Conservation (phyloP, 1,140 invertebrate species). For the Rhynchophorus ferrugineus region DNA sequence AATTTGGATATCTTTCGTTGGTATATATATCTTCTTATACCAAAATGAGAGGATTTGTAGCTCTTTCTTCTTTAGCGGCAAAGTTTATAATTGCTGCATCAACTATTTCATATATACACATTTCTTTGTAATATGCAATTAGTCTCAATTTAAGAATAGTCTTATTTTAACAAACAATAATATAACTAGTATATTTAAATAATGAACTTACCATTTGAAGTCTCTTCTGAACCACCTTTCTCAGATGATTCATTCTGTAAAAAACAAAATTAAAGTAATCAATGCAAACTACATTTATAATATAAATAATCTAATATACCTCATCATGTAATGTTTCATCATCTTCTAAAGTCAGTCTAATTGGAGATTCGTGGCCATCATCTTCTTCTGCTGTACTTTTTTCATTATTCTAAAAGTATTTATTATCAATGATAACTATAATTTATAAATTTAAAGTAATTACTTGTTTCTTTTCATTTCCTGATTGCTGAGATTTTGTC, state of each 20-base stretch:
- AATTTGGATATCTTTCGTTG: too few relatives aligned
- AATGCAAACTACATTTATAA: slow-evolving; percentile 5
- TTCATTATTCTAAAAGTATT: neutral
- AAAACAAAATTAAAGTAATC: neutral
- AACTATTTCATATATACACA: too few relatives aligned
- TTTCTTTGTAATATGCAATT: slow-evolving; percentile 11
- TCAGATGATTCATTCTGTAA: slow-evolving; percentile 1
- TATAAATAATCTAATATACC: slow-evolving; percentile 9
- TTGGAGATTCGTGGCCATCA: slow-evolving; percentile 25
- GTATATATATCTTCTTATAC: too few relatives aligned
- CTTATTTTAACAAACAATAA: neutral
- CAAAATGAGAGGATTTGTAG: too few relatives aligned
- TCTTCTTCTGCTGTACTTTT: slow-evolving; percentile 13
- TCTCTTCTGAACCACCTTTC: neutral
- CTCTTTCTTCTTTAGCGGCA: too few relatives aligned
- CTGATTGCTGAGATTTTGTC: too few relatives aligned
- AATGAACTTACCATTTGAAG: neutral
- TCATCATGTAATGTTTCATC: slow-evolving; percentile 40
- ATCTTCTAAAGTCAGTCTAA: slow-evolving; percentile 35
- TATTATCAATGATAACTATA: too few relatives aligned
- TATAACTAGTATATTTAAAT: slow-evolving; percentile 4
- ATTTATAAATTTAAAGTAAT: too few relatives aligned
- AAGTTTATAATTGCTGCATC: too few relatives aligned
- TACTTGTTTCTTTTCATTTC: too few relatives aligned
- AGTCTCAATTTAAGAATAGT: neutral